Conservation (phyloP, 1,140 invertebrate species). For the Brachionus rotundiformis region DNA sequence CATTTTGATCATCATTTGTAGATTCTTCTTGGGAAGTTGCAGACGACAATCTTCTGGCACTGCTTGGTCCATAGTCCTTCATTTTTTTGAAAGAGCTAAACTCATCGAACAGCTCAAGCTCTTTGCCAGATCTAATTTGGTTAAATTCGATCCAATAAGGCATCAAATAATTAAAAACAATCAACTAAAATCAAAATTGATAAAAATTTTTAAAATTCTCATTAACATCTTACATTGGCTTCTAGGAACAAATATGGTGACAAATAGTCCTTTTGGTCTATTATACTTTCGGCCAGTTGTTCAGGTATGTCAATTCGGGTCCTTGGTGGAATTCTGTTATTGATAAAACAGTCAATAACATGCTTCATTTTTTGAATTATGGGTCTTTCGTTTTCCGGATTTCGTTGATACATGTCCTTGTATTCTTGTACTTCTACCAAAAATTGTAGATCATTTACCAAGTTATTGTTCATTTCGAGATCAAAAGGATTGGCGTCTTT, state of each 20-base stretch:
- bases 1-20: neutral
- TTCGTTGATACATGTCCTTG: slow-evolving; percentile 38
- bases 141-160: slow-evolving; percentile 51
- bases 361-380: slow-evolving; percentile 51
- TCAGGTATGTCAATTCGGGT: slow-evolving; percentile 28
- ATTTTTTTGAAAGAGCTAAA: slow-evolving; percentile 49
- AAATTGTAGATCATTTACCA: slow-evolving; percentile 46
- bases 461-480: slow-evolving; percentile 28
- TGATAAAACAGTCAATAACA: slow-evolving; percentile 48
- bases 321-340: slow-evolving; percentile 41
- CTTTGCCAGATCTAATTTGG: slow-evolving; percentile 40
- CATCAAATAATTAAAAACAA: slow-evolving; percentile 27
- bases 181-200: slow-evolving; percentile 24
- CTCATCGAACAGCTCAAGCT: slow-evolving; percentile 41
- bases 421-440: slow-evolving; percentile 47
- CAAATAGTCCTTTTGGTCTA: slow-evolving; percentile 48
- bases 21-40: slow-evolving; percentile 17
- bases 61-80: slow-evolving; percentile 30
- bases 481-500: slow-evolving; percentile 9
- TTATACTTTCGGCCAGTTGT: neutral
- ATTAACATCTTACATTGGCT: slow-evolving; percentile 17
- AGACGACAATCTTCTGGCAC: slow-evolving; percentile 2
- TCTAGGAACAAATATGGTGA: slow-evolving; percentile 42
- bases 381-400: slow-evolving; percentile 44
- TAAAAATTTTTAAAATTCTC: no score